These are phyloP conservation scores for Gila robusta DNA, from an alignment of 2,797 vertebrate genomes.

Conservation along the genomic window DNA sequence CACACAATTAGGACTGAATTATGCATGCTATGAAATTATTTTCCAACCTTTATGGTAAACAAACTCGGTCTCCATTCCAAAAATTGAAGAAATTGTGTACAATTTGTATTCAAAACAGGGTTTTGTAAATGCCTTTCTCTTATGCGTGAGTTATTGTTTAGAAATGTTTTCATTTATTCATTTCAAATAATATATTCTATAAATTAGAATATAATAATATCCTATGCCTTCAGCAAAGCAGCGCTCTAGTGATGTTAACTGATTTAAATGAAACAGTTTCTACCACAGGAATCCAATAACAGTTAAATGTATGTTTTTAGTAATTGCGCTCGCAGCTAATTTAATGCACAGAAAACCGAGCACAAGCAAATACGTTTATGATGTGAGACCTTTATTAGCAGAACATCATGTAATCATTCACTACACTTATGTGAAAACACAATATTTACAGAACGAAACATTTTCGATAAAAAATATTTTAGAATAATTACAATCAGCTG, in stretches of 20 bases:
- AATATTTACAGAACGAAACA: slow-evolving; percentile 96
- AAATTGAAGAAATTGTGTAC: neutral
- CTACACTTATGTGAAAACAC: slow-evolving; percentile 83
- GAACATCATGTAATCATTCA: slow-evolving; percentile 78
- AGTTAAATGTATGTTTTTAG: neutral
- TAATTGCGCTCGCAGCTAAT: neutral
- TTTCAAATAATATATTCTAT: neutral
- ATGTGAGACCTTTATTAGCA: slow-evolving; percentile 78
- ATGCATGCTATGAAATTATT: neutral
- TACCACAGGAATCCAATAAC: neutral
- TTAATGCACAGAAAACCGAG: slow-evolving; percentile 25
- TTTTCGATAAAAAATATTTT: slow-evolving; percentile 99
- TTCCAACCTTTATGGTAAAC: neutral
- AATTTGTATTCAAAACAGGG: neutral
- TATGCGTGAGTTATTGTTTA: neutral
- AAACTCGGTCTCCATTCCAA: neutral
- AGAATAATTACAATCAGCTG: slow-evolving; percentile 98
- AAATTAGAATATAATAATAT: neutral
- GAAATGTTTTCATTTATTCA: neutral
- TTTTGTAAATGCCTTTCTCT: neutral
- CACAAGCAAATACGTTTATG: slow-evolving; percentile 59
- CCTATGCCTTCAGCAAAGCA: neutral
- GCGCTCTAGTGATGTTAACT: neutral
- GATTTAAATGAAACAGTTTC: neutral
- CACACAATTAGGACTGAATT: neutral